Base-by-base conservation (phyloP, 2,113 vertebrate species). In the Tringa solitaria region DNA sequence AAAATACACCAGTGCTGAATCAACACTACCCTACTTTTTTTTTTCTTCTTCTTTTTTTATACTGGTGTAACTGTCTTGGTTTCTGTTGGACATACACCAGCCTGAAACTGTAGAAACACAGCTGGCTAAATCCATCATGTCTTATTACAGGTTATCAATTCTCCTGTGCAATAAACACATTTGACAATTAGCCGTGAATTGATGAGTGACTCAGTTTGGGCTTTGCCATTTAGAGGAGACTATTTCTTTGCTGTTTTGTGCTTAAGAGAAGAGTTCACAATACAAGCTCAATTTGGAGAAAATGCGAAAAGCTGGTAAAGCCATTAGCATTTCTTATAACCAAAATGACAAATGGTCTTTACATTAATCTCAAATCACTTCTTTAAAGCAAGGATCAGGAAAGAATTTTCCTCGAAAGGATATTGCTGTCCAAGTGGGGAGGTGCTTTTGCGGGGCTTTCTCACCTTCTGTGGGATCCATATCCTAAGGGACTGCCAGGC, bases 301-400 rank as follows among this genome's bases (percentile, higher is more conserved):
- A 95, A 90, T 35, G 69, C 54, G 77, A 69, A 57, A 65, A 63
- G 87, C 93, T 96, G 96, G 74, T 73, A 96, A 96, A 96, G 50
- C 74, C 87, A 96, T 96, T 96, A 95, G 63, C 41, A 20, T 89
- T 92, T 89, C 94, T 93, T 89, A 79, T 59, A 91, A 92, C 89
- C 81, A 15, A 89, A 89, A 89, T 95, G 96, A 95, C 95, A 96
- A 97, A 94, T 96, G 95, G 93, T 95, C 95, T 96, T 95, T 96
- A 79, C 84, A 95, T 96, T 95, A 81, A 96, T 95, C 91, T 95
- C 73, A 54, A 95, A 92, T 96, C 95, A 89, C 91, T 93, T 87
- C 80, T 96, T 75, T 93, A 96, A 85, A 84, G 63, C 59, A 35
- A 67, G 81, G 87, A 95, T 83, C 93, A 89, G 89, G 90, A 95